phyloP scores from a whole-genome alignment of 2,113 vertebrate genomes.

The Piaya cayana region DNA sequence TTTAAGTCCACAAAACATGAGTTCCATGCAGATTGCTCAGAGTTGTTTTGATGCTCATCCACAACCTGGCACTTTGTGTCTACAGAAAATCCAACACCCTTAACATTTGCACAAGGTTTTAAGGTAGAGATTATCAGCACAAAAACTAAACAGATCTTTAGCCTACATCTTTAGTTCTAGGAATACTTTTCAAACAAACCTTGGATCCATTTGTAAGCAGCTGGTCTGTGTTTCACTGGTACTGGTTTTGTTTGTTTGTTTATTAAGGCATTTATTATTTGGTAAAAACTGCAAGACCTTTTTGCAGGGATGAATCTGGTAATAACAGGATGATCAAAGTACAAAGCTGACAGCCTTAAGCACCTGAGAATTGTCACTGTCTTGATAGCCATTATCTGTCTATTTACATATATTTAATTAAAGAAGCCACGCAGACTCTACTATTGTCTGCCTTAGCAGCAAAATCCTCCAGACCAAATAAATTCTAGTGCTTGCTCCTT shows the following conservation, averaged over 20 bases:
- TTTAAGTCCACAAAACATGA: neutral
- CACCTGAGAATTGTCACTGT: neutral
- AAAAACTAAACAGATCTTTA: conserved; percentile 32
- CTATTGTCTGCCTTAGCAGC: neutral
- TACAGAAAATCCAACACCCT: neutral
- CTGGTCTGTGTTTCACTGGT: neutral
- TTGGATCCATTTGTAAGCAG: neutral
- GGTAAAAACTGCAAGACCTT: neutral
- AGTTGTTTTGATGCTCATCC: neutral
- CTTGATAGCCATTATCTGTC: neutral
- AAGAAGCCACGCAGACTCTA: neutral
- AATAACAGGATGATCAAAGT: neutral
- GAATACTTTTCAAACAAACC: conserved; percentile 16
- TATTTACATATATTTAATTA: neutral
- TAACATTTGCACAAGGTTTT: conserved; percentile 45
- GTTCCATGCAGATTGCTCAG: neutral
- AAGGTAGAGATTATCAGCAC: neutral
- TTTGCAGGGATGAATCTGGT: neutral
- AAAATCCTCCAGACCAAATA: neutral
- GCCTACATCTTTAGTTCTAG: neutral
- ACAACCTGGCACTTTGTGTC: neutral
- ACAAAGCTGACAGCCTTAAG: neutral
- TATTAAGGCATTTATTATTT: neutral
- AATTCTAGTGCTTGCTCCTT: neutral
- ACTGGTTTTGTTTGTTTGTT: neutral